phyloP scores from a whole-genome alignment of 1,140 invertebrate genomes.

The Neodiprion pinetum region DNA sequence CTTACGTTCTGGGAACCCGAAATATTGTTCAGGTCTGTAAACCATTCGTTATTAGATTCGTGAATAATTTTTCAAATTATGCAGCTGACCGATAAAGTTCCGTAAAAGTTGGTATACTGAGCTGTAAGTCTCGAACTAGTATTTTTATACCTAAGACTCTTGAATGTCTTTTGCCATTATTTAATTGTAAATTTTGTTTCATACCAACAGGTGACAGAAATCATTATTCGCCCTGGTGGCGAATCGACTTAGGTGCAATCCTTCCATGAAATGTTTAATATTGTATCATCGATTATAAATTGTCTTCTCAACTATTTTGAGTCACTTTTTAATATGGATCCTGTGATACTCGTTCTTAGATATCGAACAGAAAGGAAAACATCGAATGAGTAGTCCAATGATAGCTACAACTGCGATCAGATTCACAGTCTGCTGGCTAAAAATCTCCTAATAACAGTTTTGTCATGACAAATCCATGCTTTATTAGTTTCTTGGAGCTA shows the following conservation, averaged over 20 bases:
- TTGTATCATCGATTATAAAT: not conserved
- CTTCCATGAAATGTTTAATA: not conserved
- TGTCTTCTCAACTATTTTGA: too few relatives aligned
- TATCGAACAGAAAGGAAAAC: too few relatives aligned
- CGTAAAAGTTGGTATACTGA: not conserved
- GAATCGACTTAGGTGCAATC: not conserved
- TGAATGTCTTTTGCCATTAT: not conserved
- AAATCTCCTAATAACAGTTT: too few relatives aligned
- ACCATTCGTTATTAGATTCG: not conserved
- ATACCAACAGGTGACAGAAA: not conserved
- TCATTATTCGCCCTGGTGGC: conserved; percentile 40
- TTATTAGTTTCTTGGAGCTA: too few relatives aligned
- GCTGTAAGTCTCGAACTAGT: not conserved
- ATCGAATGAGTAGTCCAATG: too few relatives aligned
- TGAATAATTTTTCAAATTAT: not conserved
- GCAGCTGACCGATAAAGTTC: not conserved
- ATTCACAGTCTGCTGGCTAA: too few relatives aligned
- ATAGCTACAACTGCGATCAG: too few relatives aligned
- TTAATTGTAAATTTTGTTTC: not conserved
- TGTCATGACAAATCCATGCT: too few relatives aligned
- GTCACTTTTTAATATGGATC: too few relatives aligned
- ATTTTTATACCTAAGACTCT: not conserved
- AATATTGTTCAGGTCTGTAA: conserved; percentile 67
- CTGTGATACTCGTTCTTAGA: too few relatives aligned
- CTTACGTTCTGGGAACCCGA: conserved; percentile 68